Conservation (phyloP, 2,888 invertebrate species). For the Himalopsyche japonica region DNA sequence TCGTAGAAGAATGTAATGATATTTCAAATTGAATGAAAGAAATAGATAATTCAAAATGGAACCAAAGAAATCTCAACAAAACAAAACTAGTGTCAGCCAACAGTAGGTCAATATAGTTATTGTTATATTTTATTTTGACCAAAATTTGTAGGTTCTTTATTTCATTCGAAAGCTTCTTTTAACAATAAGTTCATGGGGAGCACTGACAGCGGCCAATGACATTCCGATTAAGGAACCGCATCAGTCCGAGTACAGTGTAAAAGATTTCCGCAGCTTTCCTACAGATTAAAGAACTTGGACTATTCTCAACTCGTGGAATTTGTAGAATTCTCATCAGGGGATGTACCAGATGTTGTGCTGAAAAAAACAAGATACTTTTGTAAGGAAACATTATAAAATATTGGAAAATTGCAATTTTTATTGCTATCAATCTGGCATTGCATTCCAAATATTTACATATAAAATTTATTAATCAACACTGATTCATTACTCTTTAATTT, state of each 20-base stretch:
- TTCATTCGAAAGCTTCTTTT: background rate
- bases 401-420: no score
- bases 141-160: background rate
- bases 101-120: background rate
- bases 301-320: slow-evolving; percentile 28
- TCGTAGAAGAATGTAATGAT: no score
- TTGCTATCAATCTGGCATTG: no score
- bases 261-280: background rate
- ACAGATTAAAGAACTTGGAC: slow-evolving; percentile 15
- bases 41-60: background rate
- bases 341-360: background rate
- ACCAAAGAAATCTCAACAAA: background rate
- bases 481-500: no score
- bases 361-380: background rate
- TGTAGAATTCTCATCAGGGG: background rate
- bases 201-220: background rate
- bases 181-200: background rate
- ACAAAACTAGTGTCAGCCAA: background rate
- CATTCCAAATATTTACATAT: no score
- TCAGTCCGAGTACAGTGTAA: background rate
- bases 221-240: background rate
- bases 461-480: no score
- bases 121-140: background rate
- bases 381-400: no score
- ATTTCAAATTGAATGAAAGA: no score